Evolutionary conservation across 2,888 invertebrate genomes (phyloP), one percentile per base, ranked within the genome.

Genomic region (Notodonta ziczac): DNA sequence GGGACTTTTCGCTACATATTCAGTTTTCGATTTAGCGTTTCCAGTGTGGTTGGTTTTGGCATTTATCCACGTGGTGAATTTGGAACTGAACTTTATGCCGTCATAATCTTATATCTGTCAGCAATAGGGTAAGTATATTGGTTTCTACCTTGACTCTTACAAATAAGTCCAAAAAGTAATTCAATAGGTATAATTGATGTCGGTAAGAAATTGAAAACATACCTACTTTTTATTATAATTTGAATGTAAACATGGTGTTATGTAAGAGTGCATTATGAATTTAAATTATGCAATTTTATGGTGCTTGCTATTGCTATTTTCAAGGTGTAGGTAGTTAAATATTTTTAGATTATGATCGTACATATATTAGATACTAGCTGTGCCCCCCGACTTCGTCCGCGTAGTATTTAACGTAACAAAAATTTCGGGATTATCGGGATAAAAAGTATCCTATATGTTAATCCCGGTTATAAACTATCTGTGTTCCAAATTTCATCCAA

Each of bases 61-160:
- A 8, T 35, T 10, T 4, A 10, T 52, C 54, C 63, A 67, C 62
- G 59, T 65, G 63, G 63, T 66, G 35, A 69, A 56, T 63, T 67
- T 14, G 60, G 40, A 51, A 13, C 40, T 12, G 12, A 13, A 48
- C 4, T 50, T 13, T 48, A 59, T 54, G 57, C 46, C 24, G 51
- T 52, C 52, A 52, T 50, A 5, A n/a, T 13, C 46, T n/a, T 5
- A 13, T 6, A 46, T n/a, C 46, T 4, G 46, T 46, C 9, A 12
- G 24, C 24, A 24, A 24, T 24, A 24, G 24, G 12, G 9, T n/a
- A n/a, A n/a, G n/a, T 50, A 14, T 8, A 16, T 50, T 9, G 16
- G 50, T 16, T 16, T 16, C 16, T 50, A 9, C 9, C 16, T 50
- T 10, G 16, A 9, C 16, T 14, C 10, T 50, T 8, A 12, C 4